A percentile compares a stretch with the other conserved stretches of the same genome.
Evolutionary conservation across 2,888 invertebrate species (phyloP).

Genomic region (Cheiracanthium punctorium): DNA sequence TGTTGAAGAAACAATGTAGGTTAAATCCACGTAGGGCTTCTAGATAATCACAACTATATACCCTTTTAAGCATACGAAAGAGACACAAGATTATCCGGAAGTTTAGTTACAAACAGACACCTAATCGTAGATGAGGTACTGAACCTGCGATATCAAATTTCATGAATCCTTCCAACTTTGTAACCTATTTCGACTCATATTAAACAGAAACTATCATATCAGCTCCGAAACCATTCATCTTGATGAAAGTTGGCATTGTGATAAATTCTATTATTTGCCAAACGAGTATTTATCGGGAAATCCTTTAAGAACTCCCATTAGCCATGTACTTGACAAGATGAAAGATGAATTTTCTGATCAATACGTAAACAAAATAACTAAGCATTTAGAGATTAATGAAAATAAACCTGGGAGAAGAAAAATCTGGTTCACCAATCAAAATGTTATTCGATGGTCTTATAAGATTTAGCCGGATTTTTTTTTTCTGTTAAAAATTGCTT

Average conservation of each 20-base stretch:
- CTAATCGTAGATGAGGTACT: too few relatives aligned
- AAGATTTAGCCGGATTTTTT: neutral
- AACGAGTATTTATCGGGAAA: neutral
- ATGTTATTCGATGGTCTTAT: neutral
- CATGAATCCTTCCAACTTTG: too few relatives aligned
- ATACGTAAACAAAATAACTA: neutral
- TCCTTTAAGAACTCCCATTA: neutral
- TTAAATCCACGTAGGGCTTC: too few relatives aligned
- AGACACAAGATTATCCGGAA: too few relatives aligned
- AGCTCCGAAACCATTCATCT: neutral
- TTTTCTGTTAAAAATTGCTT: too few relatives aligned
- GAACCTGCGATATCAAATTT: too few relatives aligned
- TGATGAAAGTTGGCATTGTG: neutral
- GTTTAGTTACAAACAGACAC: too few relatives aligned
- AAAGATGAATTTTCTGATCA: conserved; percentile 2
- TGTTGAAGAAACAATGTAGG: too few relatives aligned
- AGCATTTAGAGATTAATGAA: neutral
- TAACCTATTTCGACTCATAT: neutral
- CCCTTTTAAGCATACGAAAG: too few relatives aligned
- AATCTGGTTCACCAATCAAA: neutral
- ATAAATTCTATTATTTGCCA: conserved; percentile 1
- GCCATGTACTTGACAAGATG: neutral
- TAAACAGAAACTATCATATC: neutral
- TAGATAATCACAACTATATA: too few relatives aligned
- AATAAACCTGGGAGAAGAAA: neutral